Base-by-base conservation (phyloP, 2,888 invertebrate genomes). In the Chrysina gloriosa region DNA sequence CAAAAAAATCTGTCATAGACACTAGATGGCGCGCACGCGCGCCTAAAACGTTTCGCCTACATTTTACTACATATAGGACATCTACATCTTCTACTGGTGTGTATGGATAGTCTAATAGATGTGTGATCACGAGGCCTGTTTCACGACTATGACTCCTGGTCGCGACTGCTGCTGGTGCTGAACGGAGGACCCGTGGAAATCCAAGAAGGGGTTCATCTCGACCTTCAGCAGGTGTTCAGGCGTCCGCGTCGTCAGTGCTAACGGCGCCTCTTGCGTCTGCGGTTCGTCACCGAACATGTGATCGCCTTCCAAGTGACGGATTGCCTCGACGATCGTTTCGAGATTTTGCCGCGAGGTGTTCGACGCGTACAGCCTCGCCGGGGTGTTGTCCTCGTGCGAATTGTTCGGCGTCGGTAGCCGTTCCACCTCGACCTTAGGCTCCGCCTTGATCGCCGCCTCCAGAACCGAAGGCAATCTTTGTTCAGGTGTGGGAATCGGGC, bases 251-350 rank as follows among this genome's bases (percentile, higher is more conserved):
- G 86, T 85, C 42, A 90, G 84, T 29, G 90, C 89, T 27, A 90
- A 84, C 9, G 90, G 89, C 9, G 80, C 80, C 61, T 89, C 88
- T 54, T 76, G 76, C 68, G 73, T 69, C 14, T 75, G 75, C 19
- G 78, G 77, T 36, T 88, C 85, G 76, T 89, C 91, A 72, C 91
- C 89, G 84, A 97, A 96, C 80, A 96, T 85, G 82, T 96, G 95
- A 82, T 97, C 97, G 39, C 98, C 98, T 82, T 99, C 98, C 74
- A 99, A 85, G 82, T 98, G 98, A 36, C 97, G 91, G 79, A 99
- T 98, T 65, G 99, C 99, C 83, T 98, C 98, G 36, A 98, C 97
- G 74, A 99, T 98, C 9, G 98, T 98, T 84, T 98, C 97, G 77
- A 99, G 87, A 83, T 97, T 98, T 83, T 97, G 96, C 65, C 96